A percentile compares a stretch with the other conserved stretches of the same genome.
These are phyloP conservation scores for Phyllostomus hastatus DNA, from an alignment of 2,113 vertebrate species.

Conservation along the genomic window DNA sequence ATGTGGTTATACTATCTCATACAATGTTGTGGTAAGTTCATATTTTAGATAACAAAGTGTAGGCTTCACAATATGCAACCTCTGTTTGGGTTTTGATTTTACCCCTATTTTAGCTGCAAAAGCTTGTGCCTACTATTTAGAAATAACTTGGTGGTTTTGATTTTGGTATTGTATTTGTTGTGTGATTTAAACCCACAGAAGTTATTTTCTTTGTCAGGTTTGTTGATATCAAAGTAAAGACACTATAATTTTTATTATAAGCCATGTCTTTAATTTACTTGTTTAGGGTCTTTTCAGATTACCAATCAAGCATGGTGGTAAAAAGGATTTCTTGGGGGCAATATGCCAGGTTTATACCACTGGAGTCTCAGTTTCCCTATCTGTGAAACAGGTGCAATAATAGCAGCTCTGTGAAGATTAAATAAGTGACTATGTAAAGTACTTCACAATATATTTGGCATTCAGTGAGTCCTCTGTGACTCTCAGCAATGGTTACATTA, in stretches of 20 bases:
- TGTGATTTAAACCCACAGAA: background rate
- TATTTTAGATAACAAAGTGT: background rate
- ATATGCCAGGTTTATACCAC: background rate
- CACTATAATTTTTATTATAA: background rate
- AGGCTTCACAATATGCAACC: background rate
- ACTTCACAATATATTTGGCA: background rate
- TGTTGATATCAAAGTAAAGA: background rate
- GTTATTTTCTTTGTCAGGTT: background rate
- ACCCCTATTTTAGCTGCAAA: background rate
- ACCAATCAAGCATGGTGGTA: background rate
- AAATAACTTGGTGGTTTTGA: background rate
- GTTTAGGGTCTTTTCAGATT: background rate
- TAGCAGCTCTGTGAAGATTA: background rate
- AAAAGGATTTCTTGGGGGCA: background rate
- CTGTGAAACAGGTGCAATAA: background rate
- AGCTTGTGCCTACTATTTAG: background rate
- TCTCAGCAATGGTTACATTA: background rate
- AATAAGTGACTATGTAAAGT: background rate
- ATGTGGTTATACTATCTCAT: background rate
- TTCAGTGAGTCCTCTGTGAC: background rate
- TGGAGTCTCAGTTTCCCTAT: background rate
- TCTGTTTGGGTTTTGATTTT: background rate
- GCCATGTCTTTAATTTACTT: background rate
- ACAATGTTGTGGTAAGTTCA: background rate
- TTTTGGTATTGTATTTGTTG: background rate